phyloP scores from a whole-genome alignment of 2,797 vertebrate species.

The Melopsittacus undulatus region DNA sequence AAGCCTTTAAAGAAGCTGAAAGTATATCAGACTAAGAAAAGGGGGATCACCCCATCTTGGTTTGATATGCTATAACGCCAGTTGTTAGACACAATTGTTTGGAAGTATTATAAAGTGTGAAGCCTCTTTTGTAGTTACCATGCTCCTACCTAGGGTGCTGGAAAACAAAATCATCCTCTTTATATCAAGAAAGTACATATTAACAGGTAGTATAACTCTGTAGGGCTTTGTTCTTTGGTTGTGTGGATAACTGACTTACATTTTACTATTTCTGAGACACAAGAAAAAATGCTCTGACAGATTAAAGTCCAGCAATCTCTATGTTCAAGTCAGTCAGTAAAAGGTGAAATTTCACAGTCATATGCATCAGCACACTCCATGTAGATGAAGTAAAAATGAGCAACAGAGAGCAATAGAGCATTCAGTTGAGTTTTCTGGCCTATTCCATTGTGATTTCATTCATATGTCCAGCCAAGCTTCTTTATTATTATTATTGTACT shows the following conservation, averaged over 20 bases:
- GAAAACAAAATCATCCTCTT: constrained; percentile 2
- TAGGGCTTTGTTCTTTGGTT: background rate
- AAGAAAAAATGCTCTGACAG: background rate
- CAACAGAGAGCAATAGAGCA: background rate
- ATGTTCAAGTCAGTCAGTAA: background rate
- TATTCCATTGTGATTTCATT: background rate
- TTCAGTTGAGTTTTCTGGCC: constrained; percentile 8
- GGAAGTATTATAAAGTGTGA: background rate
- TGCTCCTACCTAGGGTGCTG: background rate
- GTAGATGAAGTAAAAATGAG: constrained; percentile 24
- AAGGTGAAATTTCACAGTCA: constrained; percentile 13
- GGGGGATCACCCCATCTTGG: constrained; percentile 17
- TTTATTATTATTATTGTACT: background rate
- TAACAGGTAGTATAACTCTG: background rate
- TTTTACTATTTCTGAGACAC: background rate
- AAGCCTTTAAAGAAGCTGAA: constrained; percentile 68
- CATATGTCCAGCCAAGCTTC: background rate
- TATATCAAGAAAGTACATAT: background rate
- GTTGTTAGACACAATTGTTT: constrained; percentile 41
- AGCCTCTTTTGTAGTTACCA: constrained; percentile 4
- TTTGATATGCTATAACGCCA: constrained; percentile 42
- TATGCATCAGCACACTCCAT: background rate
- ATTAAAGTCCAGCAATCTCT: background rate
- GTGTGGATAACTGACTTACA: background rate
- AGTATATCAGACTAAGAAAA: constrained; percentile 56